Percentiles rank a stretch among this genome's conserved stretches.
Evolutionary conservation across 2,888 invertebrate species (phyloP).

Genomic region (Troides helena): DNA sequence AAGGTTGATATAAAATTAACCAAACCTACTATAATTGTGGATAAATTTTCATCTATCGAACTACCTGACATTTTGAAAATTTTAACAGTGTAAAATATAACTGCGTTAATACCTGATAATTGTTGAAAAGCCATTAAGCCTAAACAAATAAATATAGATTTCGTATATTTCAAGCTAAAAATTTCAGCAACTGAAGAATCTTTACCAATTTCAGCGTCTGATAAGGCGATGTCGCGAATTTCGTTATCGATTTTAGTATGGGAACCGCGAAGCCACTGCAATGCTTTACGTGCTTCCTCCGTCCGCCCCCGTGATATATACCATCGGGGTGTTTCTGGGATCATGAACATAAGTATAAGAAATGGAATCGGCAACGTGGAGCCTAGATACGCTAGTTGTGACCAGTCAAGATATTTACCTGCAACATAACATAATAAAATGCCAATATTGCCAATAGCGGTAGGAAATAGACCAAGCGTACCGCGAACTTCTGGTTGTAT

Average conservation of each 20-base stretch:
- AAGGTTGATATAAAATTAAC: conserved; percentile 96
- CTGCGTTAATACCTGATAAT: conserved; percentile 95
- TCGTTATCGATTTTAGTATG: conserved; percentile 89
- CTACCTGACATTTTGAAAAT: conserved; percentile 94
- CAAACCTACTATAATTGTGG: conserved; percentile 92
- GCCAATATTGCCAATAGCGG: conserved; percentile 92
- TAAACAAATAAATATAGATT: conserved; percentile 89
- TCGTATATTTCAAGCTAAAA: conserved; percentile 84
- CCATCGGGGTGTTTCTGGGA: conserved; percentile 97
- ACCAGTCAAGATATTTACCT: conserved; percentile 91
- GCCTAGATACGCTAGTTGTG: conserved; percentile 88
- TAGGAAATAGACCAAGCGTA: conserved; percentile 91
- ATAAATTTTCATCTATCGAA: conserved; percentile 86
- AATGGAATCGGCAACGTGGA: conserved; percentile 88
- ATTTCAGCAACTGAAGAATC: conserved; percentile 84
- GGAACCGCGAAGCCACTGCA: conserved; percentile 91
- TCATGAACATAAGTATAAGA: conserved; percentile 88
- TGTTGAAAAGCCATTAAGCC: conserved; percentile 98
- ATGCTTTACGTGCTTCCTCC: conserved; percentile 87
- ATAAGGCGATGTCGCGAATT: conserved; percentile 85
- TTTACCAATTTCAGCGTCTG: conserved; percentile 84
- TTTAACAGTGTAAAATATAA: conserved; percentile 95
- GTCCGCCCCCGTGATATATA: conserved; percentile 88
- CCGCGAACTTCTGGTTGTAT: conserved; percentile 96
- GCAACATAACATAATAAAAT: conserved; percentile 89